Percentiles rank a stretch among this genome's conserved stretches.
Evolutionary conservation across 2,888 invertebrate genomes (phyloP).

Genomic region (Hydropsyche betteni): DNA sequence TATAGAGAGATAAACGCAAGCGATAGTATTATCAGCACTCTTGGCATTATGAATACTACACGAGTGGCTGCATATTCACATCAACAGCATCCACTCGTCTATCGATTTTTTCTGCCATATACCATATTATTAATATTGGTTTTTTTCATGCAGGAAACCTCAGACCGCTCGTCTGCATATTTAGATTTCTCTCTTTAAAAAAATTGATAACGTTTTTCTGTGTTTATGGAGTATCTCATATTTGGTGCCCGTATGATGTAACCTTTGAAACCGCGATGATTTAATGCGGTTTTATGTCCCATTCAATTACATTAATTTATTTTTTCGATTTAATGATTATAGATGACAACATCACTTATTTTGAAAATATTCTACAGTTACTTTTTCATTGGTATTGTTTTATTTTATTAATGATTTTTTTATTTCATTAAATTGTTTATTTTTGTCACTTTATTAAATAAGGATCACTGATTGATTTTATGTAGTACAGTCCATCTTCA

Average conservation of each 20-base stretch:
- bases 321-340: neutral
- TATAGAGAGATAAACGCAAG: conserved; percentile 1
- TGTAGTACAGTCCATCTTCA: too few species aligned
- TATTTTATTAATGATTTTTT: neutral
- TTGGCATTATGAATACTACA: conserved; percentile 17
- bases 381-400: neutral
- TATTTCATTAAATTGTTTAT: too few species aligned
- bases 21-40: conserved; percentile 23
- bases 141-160: too few species aligned
- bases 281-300: conserved; percentile 3
- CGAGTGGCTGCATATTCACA: conserved; percentile 11
- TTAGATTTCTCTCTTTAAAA: conserved; percentile 12
- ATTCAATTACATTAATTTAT: neutral
- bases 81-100: conserved; percentile 16
- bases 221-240: neutral
- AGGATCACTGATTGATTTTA: too few species aligned
- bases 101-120: neutral
- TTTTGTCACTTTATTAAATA: too few species aligned
- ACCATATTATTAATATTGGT: too few species aligned
- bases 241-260: conserved; percentile 7
- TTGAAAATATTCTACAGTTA: neutral
- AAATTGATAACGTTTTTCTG: neutral
- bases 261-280: conserved; percentile 10
- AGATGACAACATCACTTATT: too few species aligned
- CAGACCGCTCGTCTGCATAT: neutral